Evolutionary conservation across 2,888 invertebrate species (phyloP), one percentile per base, ranked within the genome.

Genomic region (Caenorhabditis sp.): DNA sequence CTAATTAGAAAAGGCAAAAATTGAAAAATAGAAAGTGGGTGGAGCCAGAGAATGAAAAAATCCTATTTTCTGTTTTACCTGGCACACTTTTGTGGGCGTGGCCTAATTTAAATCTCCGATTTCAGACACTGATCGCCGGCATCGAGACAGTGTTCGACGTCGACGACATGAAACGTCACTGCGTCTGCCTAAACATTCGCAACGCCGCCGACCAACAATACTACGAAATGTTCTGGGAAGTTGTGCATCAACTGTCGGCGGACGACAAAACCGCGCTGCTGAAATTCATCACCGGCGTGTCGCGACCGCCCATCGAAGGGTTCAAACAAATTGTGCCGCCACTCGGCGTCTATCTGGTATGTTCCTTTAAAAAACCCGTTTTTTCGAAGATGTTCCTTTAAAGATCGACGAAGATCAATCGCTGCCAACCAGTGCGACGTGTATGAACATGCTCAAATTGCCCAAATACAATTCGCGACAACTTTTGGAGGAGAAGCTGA

Each of bases 361-460:
- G 43, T 31, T 4, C 10, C 10, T 31, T 31, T 31, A n/a, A n/a
- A n/a, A n/a, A n/a, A n/a, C n/a, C n/a, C n/a, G n/a, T n/a, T n/a
- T n/a, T n/a, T n/a, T n/a, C n/a, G n/a, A n/a, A n/a, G n/a, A 36
- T 36, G 36, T 36, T 36, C 12, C 36, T 36, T 12, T 12, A 17
- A 36, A 69, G 70, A 43, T 62, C 12, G 10, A 59, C 14, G 92
- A 93, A 81, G 76, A 82, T 2, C 94, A 95, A 88, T 92, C 96
- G 17, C 91, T 99, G 86, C 97, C 97, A 0, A 95, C 97, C 14
- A 94, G 97, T 10, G 95, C 95, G 89, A 99, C 99, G 4, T 99
- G 97, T 88, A 94, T 99, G 93, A 97, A 99, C 91, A 91, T 99
- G 76, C 91, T 99, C 73, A 97, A 97, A 90, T 91, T 99, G 82